Evolutionary conservation across 1,140 invertebrate genomes (phyloP).

Genomic region (Oryctes rhinoceros): DNA sequence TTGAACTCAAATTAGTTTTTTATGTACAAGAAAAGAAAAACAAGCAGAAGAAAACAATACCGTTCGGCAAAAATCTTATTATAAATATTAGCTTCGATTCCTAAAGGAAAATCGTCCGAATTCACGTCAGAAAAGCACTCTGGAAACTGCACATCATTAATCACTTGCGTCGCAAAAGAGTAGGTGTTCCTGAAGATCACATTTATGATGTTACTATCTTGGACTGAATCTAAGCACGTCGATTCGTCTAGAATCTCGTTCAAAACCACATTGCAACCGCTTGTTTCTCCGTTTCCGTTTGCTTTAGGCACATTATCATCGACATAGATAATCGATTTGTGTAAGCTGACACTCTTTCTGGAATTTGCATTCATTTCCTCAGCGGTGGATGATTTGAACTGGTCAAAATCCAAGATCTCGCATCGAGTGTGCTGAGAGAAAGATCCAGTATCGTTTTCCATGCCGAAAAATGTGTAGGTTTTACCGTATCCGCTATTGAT

Average conservation of each 20-base stretch:
- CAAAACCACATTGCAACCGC: constrained; percentile 42
- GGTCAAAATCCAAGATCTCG: constrained; percentile 2
- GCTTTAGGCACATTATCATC: constrained; percentile 46
- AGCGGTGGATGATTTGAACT: constrained; percentile 42
- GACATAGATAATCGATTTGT: constrained; percentile 58
- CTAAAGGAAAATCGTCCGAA: constrained; percentile 57
- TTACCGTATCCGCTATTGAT: constrained; percentile 46
- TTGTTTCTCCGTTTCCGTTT: constrained; percentile 49
- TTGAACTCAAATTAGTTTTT: no score
- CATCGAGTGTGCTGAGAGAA: not conserved
- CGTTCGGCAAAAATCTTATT: constrained; percentile 39
- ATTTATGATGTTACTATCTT: constrained; percentile 68
- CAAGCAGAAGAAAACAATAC: not conserved
- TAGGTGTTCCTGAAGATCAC: constrained; percentile 73
- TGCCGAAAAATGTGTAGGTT: constrained; percentile 57
- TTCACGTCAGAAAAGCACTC: constrained; percentile 51
- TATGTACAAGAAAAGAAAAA: not conserved
- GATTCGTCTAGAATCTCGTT: constrained; percentile 55
- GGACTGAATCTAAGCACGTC: constrained; percentile 54
- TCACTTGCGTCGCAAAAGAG: constrained; percentile 67
- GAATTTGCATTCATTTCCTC: constrained; percentile 51
- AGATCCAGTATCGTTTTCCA: constrained; percentile 36
- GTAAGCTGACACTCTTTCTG: constrained; percentile 50
- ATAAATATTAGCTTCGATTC: constrained; percentile 56
- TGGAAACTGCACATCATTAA: constrained; percentile 63